Base-by-base conservation (phyloP, 2,797 vertebrate genomes). In the Sciaenops ocellatus region DNA sequence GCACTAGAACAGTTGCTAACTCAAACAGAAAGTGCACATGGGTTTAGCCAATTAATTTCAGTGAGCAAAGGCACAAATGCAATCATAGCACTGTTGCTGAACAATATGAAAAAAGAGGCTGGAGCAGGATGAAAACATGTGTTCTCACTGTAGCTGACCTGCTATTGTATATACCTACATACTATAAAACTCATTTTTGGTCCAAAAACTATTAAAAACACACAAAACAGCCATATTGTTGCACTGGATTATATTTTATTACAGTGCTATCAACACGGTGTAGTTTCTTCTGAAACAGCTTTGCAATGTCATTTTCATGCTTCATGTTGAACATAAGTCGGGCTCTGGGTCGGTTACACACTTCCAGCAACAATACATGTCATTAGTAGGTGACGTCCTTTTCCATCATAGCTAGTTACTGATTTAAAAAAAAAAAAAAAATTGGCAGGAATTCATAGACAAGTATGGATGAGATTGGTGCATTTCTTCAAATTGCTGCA, bases 1-100 rank as follows among this genome's bases (percentile, higher is more conserved):
- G 56, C 69, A 54, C 22, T 2, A 24, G 20, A 1, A 52, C 70
- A 82, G 61, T 66, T 9, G 4, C 42, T 41, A 54, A 69, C 24
- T 65, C 63, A 28, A 57, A 71, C 63, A 68, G 38, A 38, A 60
- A 65, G 68, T 20, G 26, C 71, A 61, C 34, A 22, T 42, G 46
- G 9, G 22, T 71, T 4, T 4, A 24, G 52, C 18, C 65, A 69
- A 67, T 51, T 57, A 5, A 18, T 63, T 71, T 50, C 67, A 30
- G 20, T 38, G 22, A 63, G 59, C 38, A 57, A 78, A 77, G 50
- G 59, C 50, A 18, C 57, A 52, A 64, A 50, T 51, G 47, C 2
- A 26, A 57, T 72, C 18, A 61, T 34, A 7, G 30, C n/a, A 64
- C 30, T 11, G 54, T 54, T 38, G 7, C 24, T 65, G 70, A 68